phyloP scores from a whole-genome alignment of 2,113 vertebrate genomes.

The Pimephales promelas region DNA sequence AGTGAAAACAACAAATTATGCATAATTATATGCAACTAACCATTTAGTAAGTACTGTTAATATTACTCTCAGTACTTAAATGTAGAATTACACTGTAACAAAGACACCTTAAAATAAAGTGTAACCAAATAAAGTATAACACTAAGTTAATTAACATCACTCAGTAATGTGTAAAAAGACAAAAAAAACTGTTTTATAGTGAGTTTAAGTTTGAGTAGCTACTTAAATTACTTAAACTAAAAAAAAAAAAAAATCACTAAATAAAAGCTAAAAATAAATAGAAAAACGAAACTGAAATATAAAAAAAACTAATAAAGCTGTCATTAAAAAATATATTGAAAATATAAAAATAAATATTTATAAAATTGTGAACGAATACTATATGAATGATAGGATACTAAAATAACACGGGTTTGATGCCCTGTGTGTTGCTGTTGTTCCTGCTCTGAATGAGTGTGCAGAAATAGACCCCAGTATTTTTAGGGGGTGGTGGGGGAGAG shows the following conservation, averaged over 20 bases:
- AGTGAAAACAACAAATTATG: no score
- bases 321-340: background rate
- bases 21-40: no score
- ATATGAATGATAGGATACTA: no score
- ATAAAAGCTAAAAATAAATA: background rate
- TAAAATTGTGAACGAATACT: background rate
- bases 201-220: background rate
- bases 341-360: background rate
- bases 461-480: conserved; percentile 34
- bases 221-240: background rate
- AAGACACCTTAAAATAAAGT: no score
- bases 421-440: conserved; percentile 42
- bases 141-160: no score
- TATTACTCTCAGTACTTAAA: no score
- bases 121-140: no score
- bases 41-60: no score
- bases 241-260: background rate
- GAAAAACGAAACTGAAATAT: background rate
- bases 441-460: conserved; percentile 22
- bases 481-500: conserved; percentile 31
- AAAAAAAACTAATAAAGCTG: background rate
- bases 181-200: no score
- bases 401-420: background rate
- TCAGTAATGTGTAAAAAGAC: no score
- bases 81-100: no score